These are phyloP conservation scores for Drosophila arawakana DNA, from an alignment of 1,140 invertebrate species.

Conservation along the genomic window DNA sequence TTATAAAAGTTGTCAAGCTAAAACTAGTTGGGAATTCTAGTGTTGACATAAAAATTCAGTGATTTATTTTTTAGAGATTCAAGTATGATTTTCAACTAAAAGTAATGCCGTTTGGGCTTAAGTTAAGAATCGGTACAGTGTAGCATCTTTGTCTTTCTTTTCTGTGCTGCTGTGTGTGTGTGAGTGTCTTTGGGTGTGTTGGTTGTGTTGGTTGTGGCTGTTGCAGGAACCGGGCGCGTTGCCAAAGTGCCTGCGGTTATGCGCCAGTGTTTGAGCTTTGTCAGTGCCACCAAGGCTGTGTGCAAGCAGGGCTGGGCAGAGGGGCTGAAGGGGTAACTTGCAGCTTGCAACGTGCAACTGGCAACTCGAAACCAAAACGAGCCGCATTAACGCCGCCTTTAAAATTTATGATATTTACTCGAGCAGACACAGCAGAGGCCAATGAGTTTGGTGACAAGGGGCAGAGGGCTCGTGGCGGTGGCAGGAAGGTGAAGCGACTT, in stretches of 20 bases:
- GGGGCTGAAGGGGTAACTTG: not conserved
- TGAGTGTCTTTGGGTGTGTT: not conserved
- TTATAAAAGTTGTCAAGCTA: too few relatives aligned
- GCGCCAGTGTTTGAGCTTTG: slow-evolving; percentile 49
- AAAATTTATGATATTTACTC: slow-evolving; percentile 82
- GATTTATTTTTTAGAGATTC: too few relatives aligned
- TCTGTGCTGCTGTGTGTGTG: slow-evolving; percentile 8
- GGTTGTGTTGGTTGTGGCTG: slow-evolving; percentile 10
- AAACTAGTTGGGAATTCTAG: too few relatives aligned
- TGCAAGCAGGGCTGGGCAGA: not conserved
- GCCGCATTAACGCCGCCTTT: slow-evolving; percentile 73
- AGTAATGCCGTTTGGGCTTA: too few relatives aligned
- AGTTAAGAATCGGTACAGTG: too few relatives aligned
- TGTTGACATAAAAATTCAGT: too few relatives aligned
- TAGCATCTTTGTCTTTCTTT: slow-evolving; percentile 32
- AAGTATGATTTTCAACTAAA: too few relatives aligned
- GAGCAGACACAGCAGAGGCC: slow-evolving; percentile 48
- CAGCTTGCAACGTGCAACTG: slow-evolving; percentile 8
- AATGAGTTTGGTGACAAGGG: slow-evolving; percentile 22
- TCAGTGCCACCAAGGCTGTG: slow-evolving; percentile 32
- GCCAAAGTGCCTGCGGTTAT: slow-evolving; percentile 81
- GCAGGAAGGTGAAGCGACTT: not conserved
- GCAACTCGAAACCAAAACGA: slow-evolving; percentile 44
- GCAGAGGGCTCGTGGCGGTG: not conserved
- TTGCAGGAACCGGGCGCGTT: slow-evolving; percentile 50